Conservation (phyloP, 2,113 vertebrate genomes). For the Azemiops feae region DNA sequence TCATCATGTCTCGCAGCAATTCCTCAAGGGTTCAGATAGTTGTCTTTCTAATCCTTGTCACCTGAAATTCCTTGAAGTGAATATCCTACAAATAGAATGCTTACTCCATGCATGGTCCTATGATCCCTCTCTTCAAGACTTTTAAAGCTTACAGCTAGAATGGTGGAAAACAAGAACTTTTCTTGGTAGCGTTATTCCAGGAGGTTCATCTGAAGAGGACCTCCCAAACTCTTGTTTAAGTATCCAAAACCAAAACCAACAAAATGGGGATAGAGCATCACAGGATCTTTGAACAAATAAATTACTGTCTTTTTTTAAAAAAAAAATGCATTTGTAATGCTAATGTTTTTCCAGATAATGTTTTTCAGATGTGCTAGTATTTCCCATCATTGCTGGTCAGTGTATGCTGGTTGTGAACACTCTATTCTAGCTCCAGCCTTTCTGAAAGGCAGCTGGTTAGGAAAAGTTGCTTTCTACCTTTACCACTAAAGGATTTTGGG, state of each 20-base stretch:
- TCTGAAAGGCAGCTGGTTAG: not conserved
- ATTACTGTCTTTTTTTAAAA: constrained; percentile 25
- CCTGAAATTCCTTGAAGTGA: not conserved
- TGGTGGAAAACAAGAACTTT: not conserved
- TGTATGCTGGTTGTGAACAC: not conserved
- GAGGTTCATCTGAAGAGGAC: not conserved
- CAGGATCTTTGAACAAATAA: not conserved
- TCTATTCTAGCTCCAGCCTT: not conserved
- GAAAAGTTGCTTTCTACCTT: not conserved
- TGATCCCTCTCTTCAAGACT: not conserved
- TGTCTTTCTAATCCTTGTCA: not conserved
- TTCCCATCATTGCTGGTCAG: not conserved
- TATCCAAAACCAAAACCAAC: not conserved
- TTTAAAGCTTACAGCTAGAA: not conserved
- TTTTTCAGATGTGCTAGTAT: not conserved
- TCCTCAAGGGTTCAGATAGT: not conserved
- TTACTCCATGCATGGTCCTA: not conserved
- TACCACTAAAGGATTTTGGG: not conserved
- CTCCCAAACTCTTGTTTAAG: not conserved
- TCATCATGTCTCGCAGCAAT: not conserved
- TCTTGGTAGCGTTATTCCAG: not conserved
- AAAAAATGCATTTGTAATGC: not conserved
- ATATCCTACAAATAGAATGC: not conserved
- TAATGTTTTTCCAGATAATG: not conserved
- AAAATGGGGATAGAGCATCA: not conserved